Base-by-base conservation (phyloP, 2,113 vertebrate species). In the Tragulus kanchil region DNA sequence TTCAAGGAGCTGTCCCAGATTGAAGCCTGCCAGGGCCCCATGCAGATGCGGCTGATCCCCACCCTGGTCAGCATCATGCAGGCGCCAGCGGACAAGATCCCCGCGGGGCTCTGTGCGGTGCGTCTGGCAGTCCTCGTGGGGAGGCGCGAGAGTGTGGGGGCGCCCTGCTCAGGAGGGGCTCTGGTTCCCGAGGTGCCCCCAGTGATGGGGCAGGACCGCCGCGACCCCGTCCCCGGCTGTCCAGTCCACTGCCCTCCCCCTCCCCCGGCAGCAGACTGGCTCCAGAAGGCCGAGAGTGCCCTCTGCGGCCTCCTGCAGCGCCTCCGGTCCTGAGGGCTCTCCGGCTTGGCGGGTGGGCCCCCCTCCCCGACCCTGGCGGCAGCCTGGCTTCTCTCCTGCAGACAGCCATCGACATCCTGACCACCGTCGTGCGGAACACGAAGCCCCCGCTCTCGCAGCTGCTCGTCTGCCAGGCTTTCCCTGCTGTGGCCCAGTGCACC, bases 61-160 rank as follows among this genome's bases (percentile, higher is more conserved):
- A 99, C 99, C 1, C 99, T 99, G 77, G 99, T 99, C 98, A 99
- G 99, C 99, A 99, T 99, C 97, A 99, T 99, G 99, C 99, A 99
- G 97, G 99, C 99, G 50, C 99, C 99, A 2, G 95, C 99, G 5
- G 99, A 99, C 99, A 99, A 99, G 99, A 99, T 99, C 97, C 99
- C 99, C 5, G 98, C 99, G 0, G 99, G 99, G 58, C 99, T 99
- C 50, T 99, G 99, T 98, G 99, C 99, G 94, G 99, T 99, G 98
- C 99, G 99, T 77, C 21, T n/a, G n/a, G 0, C 19, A 23, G 59
- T 25, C 59, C n/a, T n/a, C n/a, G n/a, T n/a, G n/a, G n/a, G n/a
- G n/a, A n/a, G n/a, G n/a, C n/a, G n/a, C n/a, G n/a, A n/a, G n/a
- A n/a, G n/a, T n/a, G n/a, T n/a, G n/a, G n/a, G n/a, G n/a, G n/a